Base-by-base conservation (phyloP, 2,797 vertebrate species). In the Hemibagrus guttatus region DNA sequence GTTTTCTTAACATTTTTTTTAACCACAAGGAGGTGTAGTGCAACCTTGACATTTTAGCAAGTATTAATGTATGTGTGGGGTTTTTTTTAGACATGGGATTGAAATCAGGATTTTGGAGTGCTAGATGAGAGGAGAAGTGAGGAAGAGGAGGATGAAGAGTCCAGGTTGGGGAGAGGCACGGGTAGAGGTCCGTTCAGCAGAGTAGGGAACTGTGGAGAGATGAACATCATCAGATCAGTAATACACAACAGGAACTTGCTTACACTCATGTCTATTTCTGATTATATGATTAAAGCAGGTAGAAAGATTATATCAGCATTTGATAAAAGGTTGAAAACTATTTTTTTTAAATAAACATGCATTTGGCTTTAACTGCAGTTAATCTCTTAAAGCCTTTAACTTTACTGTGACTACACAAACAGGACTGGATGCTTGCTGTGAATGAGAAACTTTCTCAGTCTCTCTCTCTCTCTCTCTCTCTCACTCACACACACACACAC, bases 121-220 rank as follows among this genome's bases (percentile, higher is more conserved):
- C 92, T 96, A 31, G 97, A 95, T 87, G 97, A 97, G 91, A 98
- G 94, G 88, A 97, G 94, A 85, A 97, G 96, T 86, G 97, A 96
- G 74, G 96, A 93, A 84, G 96, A 92, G 13, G 97, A 95, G 87
- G 97, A 96, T 54, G 96, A 93, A 81, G 95, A 92, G 42, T 99
- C 98, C 96, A 97, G 83, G 81, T 92, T 93, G 90, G 96, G 94
- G 61, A 98, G 93, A 83, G 97, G 97, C 89, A 98, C 90, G 0
- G 97, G 96, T 89, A 99, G 93, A 86, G 96, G 96, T 89, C 97
- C 96, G 0, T 98, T 99, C 79, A 98, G 93, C 95, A 99, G 94
- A 74, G 96, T 94, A 86, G 98, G 98, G 90, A 99, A 99, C 98
- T 99, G 95, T 13, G 93, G 91, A 84, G 72, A 84, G 35, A 84